Evolutionary conservation across 2,888 invertebrate species (phyloP), one percentile per base, ranked within the genome.

Genomic region (Cephus nigrinus): DNA sequence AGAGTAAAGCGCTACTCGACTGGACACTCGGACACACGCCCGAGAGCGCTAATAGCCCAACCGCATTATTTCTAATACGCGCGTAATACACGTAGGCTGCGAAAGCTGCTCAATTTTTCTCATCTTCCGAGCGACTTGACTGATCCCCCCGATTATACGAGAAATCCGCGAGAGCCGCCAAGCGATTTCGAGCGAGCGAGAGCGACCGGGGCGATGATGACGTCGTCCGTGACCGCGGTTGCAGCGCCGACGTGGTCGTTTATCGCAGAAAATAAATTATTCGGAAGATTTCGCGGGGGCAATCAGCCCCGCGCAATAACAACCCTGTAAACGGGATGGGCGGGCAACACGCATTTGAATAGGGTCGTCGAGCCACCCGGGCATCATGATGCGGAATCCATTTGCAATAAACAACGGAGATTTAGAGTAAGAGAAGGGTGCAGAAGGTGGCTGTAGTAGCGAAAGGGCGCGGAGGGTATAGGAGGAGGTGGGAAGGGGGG

Each of bases 381-480:
- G 88, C 86, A 86, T 89, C 88, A 86, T 88, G 87, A 88, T 88
- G 89, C 86, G 88, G 89, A 91, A 91, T 91, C 90, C 91, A 91
- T 91, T 91, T 91, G 91, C 91, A 91, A 91, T 91, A 91, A 91
- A 91, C 91, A 91, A 91, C 91, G 84, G 84, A 90, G 90, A 90
- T 91, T 90, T 88, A 89, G 88, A 85, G 71, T 71, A 71, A 71
- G 71, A 71, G 71, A 71, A 55, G 74, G 75, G 75, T 55, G 68
- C 71, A 33, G 75, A 74, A 36, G 36, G 76, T 55, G 23, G 55
- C 55, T 55, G 55, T 55, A 55, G 55, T 55, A 55, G 55, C 55
- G 55, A 55, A 23, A 55, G 55, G 55, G 55, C 55, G 55, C 55
- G 55, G 55, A 55, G 55, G 55, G 55, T 55, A 55, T 11, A 55